Conservation (phyloP, 2,888 invertebrate species). For the Bugulina stolonifera region DNA sequence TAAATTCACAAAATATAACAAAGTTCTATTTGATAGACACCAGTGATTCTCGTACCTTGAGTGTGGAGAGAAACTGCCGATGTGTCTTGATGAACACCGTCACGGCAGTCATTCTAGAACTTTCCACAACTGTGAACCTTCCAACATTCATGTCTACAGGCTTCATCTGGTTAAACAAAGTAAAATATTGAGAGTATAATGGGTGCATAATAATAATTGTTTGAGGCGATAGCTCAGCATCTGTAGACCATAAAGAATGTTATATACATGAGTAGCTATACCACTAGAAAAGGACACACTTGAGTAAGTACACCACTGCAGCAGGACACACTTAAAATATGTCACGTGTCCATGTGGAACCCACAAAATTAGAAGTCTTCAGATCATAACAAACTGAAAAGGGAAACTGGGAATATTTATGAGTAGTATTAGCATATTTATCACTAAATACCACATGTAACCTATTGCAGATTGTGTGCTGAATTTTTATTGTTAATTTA, state of each 20-base stretch:
- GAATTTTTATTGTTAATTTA: slow-evolving; percentile 17
- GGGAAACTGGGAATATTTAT: neutral
- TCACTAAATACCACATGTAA: neutral
- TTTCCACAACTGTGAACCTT: neutral
- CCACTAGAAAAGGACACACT: too few species aligned
- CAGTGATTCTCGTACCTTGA: neutral
- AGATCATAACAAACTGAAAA: neutral
- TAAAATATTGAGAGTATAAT: too few species aligned
- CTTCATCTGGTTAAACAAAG: slow-evolving; percentile 9
- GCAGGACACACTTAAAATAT: too few species aligned
- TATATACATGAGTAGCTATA: too few species aligned
- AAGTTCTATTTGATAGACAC: neutral
- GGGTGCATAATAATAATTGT: too few species aligned
- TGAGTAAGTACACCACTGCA: too few species aligned
- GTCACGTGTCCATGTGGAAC: too few species aligned
- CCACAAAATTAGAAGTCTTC: too few species aligned
- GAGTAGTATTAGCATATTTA: neutral
- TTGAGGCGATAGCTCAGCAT: too few species aligned
- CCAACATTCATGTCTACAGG: neutral
- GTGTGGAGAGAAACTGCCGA: neutral
- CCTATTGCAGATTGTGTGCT: neutral
- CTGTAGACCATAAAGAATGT: too few species aligned
- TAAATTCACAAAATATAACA: too few species aligned
- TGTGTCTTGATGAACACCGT: neutral
- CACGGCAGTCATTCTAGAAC: neutral